Conservation (phyloP, 2,888 invertebrate genomes). For the Heliconius charithonia region DNA sequence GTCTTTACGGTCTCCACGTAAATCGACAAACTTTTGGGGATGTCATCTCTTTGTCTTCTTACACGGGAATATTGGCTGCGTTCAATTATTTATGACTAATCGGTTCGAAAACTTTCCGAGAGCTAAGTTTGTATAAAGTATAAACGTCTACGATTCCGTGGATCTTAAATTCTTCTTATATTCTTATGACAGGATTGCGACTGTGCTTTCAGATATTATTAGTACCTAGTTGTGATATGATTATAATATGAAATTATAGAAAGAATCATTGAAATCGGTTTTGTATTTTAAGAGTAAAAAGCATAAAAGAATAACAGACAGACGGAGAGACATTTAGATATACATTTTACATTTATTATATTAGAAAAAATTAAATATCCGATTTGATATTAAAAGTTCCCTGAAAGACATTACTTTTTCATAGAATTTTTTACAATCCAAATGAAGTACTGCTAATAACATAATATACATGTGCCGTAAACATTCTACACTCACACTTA, state of each 20-base stretch:
- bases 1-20: slow-evolving; percentile 75
- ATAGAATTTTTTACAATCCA: background rate
- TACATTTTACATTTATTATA: too few relatives aligned
- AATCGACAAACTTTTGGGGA: slow-evolving; percentile 79
- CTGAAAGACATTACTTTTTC: background rate
- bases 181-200: slow-evolving; percentile 23
- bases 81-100: slow-evolving; percentile 79
- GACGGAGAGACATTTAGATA: too few relatives aligned
- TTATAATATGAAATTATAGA: background rate
- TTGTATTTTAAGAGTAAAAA: too few relatives aligned
- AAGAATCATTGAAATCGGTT: too few relatives aligned
- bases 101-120: slow-evolving; percentile 64
- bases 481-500: background rate
- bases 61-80: slow-evolving; percentile 73
- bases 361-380: too few relatives aligned
- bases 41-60: slow-evolving; percentile 76
- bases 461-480: background rate
- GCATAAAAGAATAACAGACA: too few relatives aligned
- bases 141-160: slow-evolving; percentile 45
- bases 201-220: background rate
- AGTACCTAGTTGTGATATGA: background rate
- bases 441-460: background rate
- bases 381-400: too few relatives aligned
- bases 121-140: slow-evolving; percentile 59
- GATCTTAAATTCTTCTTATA: slow-evolving; percentile 37